Conservation (phyloP, 2,888 invertebrate genomes). For the Drosophila greeni region DNA sequence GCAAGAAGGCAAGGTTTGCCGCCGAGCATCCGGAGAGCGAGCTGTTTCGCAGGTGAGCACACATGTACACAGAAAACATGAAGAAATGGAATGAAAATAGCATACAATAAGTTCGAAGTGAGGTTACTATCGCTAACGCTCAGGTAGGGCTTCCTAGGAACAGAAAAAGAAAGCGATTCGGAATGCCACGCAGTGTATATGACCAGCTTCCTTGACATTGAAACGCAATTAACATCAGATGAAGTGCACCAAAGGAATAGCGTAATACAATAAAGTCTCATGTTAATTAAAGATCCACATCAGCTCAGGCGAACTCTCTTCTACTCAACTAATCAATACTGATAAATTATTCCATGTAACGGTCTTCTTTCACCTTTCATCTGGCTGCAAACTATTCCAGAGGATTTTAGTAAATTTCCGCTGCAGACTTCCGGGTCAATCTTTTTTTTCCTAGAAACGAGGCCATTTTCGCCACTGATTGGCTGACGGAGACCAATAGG, state of each 20-base stretch:
- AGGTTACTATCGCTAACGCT: background rate
- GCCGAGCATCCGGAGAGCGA: constrained; percentile 83
- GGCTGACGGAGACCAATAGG: constrained; percentile 39
- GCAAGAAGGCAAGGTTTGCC: constrained; percentile 87
- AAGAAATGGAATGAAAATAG: background rate
- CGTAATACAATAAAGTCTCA: constrained; percentile 1
- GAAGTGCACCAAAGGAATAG: background rate
- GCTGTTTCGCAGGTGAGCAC: constrained; percentile 80
- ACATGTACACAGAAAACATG: background rate
- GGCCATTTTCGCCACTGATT: constrained; percentile 14
- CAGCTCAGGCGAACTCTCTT: background rate
- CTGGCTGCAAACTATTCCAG: constrained; percentile 6
- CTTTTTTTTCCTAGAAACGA: background rate
- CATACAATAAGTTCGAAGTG: background rate
- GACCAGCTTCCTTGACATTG: background rate
- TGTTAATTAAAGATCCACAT: background rate
- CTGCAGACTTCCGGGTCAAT: background rate
- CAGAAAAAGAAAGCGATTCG: background rate
- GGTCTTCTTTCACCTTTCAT: background rate
- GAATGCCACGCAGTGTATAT: background rate
- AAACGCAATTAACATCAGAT: constrained; percentile 1
- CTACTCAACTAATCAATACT: constrained; percentile 3
- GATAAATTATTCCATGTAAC: constrained; percentile 2
- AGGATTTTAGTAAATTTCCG: constrained; percentile 1
- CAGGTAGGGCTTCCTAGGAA: background rate